Percentiles rank a stretch among this genome's conserved stretches.
Evolutionary conservation across 2,888 invertebrate genomes (phyloP).

Genomic region (Muschampia plurimacula): DNA sequence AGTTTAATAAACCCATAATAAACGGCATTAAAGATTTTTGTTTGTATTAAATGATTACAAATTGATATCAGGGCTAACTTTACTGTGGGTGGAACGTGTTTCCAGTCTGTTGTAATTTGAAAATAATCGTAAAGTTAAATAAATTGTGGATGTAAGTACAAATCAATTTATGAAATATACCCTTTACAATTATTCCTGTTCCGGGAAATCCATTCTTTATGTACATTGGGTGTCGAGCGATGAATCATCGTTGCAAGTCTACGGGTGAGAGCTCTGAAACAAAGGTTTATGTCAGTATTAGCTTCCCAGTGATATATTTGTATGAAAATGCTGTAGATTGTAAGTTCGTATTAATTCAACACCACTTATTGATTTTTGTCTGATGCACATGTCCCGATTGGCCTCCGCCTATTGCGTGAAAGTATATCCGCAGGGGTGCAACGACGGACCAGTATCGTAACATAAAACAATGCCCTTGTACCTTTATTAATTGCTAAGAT

Average conservation of each 20-base stretch:
- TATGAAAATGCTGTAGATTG: neutral
- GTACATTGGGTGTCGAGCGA: slow-evolving; percentile 63
- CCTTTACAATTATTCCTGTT: slow-evolving; percentile 43
- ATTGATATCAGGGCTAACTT: neutral
- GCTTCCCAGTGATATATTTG: neutral
- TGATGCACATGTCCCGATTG: slow-evolving; percentile 27
- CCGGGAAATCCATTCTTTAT: slow-evolving; percentile 66
- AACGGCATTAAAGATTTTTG: neutral
- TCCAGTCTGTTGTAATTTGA: neutral
- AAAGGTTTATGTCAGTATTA: slow-evolving; percentile 48
- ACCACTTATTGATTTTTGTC: slow-evolving; percentile 26
- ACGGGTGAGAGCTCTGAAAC: slow-evolving; percentile 59
- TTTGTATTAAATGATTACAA: neutral
- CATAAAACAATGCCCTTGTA: slow-evolving; percentile 34
- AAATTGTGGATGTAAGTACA: neutral
- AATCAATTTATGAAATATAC: slow-evolving; percentile 11
- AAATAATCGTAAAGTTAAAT: neutral
- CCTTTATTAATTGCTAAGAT: neutral
- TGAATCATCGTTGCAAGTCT: slow-evolving; percentile 77
- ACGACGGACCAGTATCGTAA: slow-evolving; percentile 10
- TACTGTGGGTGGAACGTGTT: slow-evolving; percentile 26
- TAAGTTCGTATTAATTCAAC: neutral
- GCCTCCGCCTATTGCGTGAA: slow-evolving; percentile 25
- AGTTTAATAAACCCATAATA: too few relatives aligned
- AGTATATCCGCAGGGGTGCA: slow-evolving; percentile 20